Conservation (phyloP, 2,797 vertebrate species). For the Tenualosa thibaudeaui region DNA sequence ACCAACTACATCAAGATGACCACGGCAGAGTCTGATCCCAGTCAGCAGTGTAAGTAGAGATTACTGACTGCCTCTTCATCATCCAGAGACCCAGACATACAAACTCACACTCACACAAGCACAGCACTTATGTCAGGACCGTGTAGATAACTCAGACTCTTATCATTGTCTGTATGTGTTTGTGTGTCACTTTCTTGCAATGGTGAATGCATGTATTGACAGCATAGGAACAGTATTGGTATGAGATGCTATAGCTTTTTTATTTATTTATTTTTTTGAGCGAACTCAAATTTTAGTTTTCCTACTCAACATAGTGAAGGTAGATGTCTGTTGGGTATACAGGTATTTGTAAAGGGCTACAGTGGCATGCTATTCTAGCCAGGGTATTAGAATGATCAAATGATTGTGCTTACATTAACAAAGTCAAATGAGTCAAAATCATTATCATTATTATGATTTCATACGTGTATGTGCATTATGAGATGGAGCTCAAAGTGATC, state of each 20-base stretch:
- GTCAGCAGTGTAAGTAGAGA: constrained; percentile 92
- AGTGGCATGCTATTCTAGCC: background rate
- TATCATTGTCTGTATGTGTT: background rate
- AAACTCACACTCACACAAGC: background rate
- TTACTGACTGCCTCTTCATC: background rate
- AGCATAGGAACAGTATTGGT: background rate
- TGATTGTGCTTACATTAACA: background rate
- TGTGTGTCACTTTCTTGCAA: too few relatives aligned
- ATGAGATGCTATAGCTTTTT: background rate
- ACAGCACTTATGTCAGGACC: background rate
- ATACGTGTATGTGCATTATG: background rate
- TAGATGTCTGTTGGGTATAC: background rate
- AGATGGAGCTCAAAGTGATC: background rate
- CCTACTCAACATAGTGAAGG: background rate
- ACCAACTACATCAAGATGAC: constrained; percentile 98
- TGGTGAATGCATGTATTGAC: background rate
- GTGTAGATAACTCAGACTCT: background rate
- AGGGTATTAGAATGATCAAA: background rate
- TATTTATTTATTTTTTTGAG: background rate
- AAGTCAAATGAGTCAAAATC: background rate
- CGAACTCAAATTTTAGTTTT: background rate
- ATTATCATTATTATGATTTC: background rate
- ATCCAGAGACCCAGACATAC: constrained; percentile 4
- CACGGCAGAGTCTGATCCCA: constrained; percentile 92
- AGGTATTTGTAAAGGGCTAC: background rate